Conservation (phyloP, 92 coral and sea anemone genomes). For the Zoanthus gigantus region DNA sequence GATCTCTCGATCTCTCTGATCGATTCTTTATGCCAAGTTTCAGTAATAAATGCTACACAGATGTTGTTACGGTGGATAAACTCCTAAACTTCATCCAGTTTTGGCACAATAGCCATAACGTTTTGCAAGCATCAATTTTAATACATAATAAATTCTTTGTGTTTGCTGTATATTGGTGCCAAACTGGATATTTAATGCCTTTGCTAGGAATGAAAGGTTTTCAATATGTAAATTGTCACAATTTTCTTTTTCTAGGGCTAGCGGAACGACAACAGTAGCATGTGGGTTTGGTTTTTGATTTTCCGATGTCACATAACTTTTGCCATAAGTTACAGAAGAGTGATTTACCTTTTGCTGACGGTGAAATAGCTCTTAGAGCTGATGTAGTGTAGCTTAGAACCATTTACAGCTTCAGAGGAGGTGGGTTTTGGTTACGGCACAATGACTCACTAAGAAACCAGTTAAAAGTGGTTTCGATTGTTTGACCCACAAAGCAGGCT, state of each 20-base stretch:
- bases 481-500: too few species aligned
- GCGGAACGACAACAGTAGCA: neutral
- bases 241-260: too few species aligned
- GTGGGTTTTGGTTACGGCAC: too few species aligned
- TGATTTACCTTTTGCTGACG: neutral
- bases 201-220: too few species aligned
- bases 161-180: neutral
- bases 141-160: neutral
- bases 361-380: neutral
- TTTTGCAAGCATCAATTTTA: too few species aligned
- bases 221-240: too few species aligned
- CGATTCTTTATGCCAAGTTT: conserved; percentile 62
- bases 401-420: neutral
- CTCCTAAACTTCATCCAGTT: too few species aligned
- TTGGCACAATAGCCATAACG: too few species aligned
- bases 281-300: neutral
- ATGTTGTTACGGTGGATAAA: conserved; percentile 13
- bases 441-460: too few species aligned
- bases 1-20: conserved; percentile 28
- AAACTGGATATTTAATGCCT: neutral
- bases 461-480: too few species aligned
- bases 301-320: neutral
- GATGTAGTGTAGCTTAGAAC: conserved; percentile 5
- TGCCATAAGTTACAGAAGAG: neutral
- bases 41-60: conserved; percentile 47